Conservation (phyloP, 2,888 invertebrate genomes). For the Athalia cordata region DNA sequence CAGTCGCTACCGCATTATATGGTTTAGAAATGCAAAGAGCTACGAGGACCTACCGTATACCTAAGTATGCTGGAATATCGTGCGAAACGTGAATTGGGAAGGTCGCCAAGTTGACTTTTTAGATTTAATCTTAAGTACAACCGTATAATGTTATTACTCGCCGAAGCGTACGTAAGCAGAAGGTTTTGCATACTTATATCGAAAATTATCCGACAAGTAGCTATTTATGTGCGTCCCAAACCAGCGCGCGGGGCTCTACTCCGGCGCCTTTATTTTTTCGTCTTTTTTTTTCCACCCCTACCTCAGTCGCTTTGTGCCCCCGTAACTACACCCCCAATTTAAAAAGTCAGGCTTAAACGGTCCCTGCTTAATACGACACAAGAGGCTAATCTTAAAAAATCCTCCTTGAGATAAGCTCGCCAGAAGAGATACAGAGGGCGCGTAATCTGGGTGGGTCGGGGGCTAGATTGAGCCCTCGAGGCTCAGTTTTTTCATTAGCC, state of each 20-base stretch:
- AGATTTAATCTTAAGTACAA: conserved; percentile 46
- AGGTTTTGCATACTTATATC: conserved; percentile 43
- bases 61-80: background rate
- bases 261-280: background rate
- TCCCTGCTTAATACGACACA: conserved; percentile 71
- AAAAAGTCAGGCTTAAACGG: conserved; percentile 63
- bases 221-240: conserved; percentile 69
- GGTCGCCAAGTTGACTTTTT: conserved; percentile 30
- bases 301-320: conserved; percentile 29
- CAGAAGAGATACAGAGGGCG: conserved; percentile 37
- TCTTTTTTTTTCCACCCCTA: conserved; percentile 1
- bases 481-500: conserved; percentile 69
- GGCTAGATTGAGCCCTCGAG: conserved; percentile 60
- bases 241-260: conserved; percentile 49
- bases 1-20: too few relatives aligned
- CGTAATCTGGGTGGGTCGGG: conserved; percentile 49
- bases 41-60: too few relatives aligned
- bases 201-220: conserved; percentile 72
- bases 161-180: conserved; percentile 43
- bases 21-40: too few relatives aligned
- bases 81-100: conserved; percentile 17
- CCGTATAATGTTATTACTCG: conserved; percentile 52
- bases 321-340: conserved; percentile 53
- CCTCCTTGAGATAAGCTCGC: conserved; percentile 66
- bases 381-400: conserved; percentile 71